Base-by-base conservation (phyloP, 1,140 invertebrate genomes). In the Leptopilina clavipes region DNA sequence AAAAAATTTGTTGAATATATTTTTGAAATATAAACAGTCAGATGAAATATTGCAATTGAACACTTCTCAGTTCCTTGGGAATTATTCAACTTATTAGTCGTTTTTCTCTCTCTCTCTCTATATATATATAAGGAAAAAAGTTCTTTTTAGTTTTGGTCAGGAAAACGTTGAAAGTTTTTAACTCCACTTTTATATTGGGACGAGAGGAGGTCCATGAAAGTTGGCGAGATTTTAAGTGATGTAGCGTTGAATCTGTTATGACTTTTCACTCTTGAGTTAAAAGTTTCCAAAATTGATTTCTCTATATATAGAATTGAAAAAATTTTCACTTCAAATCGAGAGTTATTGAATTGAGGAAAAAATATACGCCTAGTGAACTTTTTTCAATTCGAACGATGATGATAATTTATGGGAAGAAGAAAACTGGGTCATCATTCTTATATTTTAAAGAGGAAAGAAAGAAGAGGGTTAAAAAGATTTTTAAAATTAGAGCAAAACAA, bases 141-240 rank as follows among this genome's bases (percentile, higher is more conserved):
- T 25, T 14, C 1, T 65, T 5, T 65, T 31, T 14, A 65, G 11
- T 65, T 31, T 65, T 65, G 22, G 10, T 22, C 14, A 25, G 19
- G 10, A 31, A 25, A 65, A 25, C 10, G 56, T 12, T 65, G 1
- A 14, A 65, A 65, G 25, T 65, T 31, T 65, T 65, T 31, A 25
- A 65, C 22, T 31, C 6, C 14, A n/a, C 25, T 65, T n/a, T 31
- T 31, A 31, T 65, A 31, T 5, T 1, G 25, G 25, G 25, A 40
- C 9, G 2, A 3, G 56, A 14, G 59, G 14, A n/a, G 59, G 22
- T 14, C 12, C 25, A 31, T 65, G 22, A 31, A 65, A 31, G 22
- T 65, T 65, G 5, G 12, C 59, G 25, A 65, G 59, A 14, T 65
- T 65, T n/a, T 31, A 65, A 65, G 59, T 65, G 59, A 31, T n/a